Percentiles rank a stretch among this genome's conserved stretches.
phyloP scores from a whole-genome alignment of 2,797 vertebrate genomes.

The Channallabes apus region DNA sequence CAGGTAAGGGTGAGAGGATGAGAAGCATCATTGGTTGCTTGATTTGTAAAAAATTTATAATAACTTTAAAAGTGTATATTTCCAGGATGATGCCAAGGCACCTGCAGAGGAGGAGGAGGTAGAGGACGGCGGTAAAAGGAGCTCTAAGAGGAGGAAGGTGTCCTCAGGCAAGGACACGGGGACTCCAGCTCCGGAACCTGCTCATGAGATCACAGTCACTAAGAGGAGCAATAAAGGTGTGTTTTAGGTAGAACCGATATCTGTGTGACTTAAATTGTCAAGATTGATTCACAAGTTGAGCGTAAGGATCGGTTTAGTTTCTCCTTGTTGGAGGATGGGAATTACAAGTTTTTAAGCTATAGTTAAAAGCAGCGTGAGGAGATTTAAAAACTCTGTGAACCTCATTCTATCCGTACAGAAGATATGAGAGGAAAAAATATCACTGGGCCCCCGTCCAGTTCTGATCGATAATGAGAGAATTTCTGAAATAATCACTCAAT shows the following conservation, averaged over 20 bases:
- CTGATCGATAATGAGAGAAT: not conserved
- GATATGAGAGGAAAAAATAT: not conserved
- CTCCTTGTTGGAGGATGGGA: not conserved
- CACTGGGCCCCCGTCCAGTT: not conserved
- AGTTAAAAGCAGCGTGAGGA: not conserved
- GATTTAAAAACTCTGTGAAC: not conserved
- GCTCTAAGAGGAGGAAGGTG: slow-evolving; percentile 61
- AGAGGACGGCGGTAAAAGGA: slow-evolving; percentile 11
- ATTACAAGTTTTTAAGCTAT: not conserved
- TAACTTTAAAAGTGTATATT: not conserved
- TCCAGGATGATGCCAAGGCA: slow-evolving; percentile 29
- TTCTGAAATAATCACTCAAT: not conserved
- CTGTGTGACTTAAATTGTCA: too few species aligned
- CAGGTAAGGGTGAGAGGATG: slow-evolving; percentile 54
- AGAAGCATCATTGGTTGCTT: not conserved
- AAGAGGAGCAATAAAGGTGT: slow-evolving; percentile 44
- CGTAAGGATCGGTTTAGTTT: not conserved
- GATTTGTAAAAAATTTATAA: not conserved
- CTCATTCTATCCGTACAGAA: not conserved
- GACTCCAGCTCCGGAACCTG: slow-evolving; percentile 8
- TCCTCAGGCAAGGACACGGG: slow-evolving; percentile 48
- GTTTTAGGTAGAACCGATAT: not conserved
- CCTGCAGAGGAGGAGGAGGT: not conserved
- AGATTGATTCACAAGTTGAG: not conserved
- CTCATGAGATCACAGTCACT: slow-evolving; percentile 40